Evolutionary conservation across 2,113 vertebrate species (phyloP), one percentile per base, ranked within the genome.

Genomic region (Proterorhinus semilunaris): DNA sequence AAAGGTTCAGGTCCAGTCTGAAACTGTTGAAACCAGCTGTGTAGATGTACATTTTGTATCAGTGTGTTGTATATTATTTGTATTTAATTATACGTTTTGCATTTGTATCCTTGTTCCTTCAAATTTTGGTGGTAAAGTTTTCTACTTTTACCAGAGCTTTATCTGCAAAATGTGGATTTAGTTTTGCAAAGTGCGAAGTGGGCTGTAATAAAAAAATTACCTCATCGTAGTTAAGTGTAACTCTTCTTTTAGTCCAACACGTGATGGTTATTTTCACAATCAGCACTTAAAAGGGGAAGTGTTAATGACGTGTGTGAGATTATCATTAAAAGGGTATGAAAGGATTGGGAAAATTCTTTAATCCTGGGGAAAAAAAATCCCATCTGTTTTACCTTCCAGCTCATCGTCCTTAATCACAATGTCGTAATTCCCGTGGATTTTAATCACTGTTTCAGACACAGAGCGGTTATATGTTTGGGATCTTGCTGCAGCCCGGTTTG

Each of bases 391-490:
- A 98, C 96, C 96, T 96, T 98, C 96, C 75, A 96, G 91, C 3
- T 98, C 96, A 65, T 96, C 95, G 54, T 95, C 91, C 68, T 78
- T 92, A 87, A 96, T 87, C 16, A 93, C 88, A 59, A 98, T 92
- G 75, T 96, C 93, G 76, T 92, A 89, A 7, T 91, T 94, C 27
- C 94, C 95, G 62, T 95, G 91, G 86, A 96, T 76, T 75, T 92
- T 93, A 89, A 97, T 77, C 66, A 93, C 98, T 98, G 93, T 85
- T 45, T 57, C 84, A 66, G 81, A 86, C 12, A 80, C 57, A 8
- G 4, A 0, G 1, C 83, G 0, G 88, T 70, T 3, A 21, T 15
- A 1, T 6, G 11, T 0, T 3, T 44, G 0, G 12, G 0, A 0
- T 42, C 55, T 21, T 3, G 7, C 1, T 9, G 10, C 7, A 10